Percentiles rank a stretch among this genome's conserved stretches.
Conservation (phyloP, 2,113 vertebrate genomes). For the Ameiurus melas region DNA sequence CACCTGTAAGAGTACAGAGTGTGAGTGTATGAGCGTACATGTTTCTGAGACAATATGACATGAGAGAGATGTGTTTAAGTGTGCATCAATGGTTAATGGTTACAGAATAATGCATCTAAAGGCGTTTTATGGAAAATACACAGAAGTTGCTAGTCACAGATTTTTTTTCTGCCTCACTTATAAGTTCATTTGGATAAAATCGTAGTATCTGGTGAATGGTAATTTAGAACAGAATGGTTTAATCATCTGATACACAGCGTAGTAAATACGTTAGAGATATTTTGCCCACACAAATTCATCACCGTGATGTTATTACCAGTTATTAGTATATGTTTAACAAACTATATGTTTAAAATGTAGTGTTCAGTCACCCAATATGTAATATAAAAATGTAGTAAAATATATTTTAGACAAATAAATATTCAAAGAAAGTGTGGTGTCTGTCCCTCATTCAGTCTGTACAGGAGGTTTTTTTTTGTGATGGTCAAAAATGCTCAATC, state of each 20-base stretch:
- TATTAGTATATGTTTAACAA: neutral
- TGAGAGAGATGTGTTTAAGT: neutral
- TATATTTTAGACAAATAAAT: neutral
- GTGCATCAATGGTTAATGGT: neutral
- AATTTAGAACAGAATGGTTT: neutral
- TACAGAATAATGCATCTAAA: neutral
- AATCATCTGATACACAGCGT: neutral
- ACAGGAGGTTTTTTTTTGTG: no score
- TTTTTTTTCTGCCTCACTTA: neutral
- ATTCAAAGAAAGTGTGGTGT: neutral
- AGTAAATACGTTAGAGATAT: neutral
- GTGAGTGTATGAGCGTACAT: neutral
- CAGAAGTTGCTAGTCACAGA: neutral
- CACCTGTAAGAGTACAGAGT: slow-evolving; percentile 68
- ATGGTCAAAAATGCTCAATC: no score
- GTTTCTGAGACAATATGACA: neutral
- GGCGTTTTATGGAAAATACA: neutral
- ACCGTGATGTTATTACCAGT: neutral
- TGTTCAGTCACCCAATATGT: neutral
- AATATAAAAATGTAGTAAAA: neutral
- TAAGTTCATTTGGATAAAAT: neutral
- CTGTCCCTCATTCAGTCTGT: neutral
- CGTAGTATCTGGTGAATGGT: neutral
- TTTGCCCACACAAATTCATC: neutral
- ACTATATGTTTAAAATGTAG: neutral